Base-by-base conservation (phyloP, 2,797 vertebrate species). In the Melanotaenia trifasciata region DNA sequence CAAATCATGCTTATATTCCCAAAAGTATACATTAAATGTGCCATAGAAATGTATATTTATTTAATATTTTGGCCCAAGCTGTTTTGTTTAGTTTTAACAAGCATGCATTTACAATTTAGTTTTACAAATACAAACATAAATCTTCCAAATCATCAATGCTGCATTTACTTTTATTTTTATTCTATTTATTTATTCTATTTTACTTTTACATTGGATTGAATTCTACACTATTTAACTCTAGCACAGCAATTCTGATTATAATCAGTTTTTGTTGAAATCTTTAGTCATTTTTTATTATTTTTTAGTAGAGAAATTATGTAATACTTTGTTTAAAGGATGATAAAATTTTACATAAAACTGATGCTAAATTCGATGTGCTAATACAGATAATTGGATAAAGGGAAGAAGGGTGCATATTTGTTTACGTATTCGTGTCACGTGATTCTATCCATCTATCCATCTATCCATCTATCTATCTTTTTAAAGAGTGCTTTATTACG, bases 351-450 rank as follows among this genome's bases (percentile, higher is more conserved):
- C 10, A 38, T 38, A 4, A 38, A 36, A 47, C 7, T 1, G 18
- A 47, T 47, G 45, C 45, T 40, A 56, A 56, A 40, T 40, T 38
- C 28, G 0, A 36, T 36, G 6, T 36, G 1, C 9, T 26, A 26
- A 36, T 8, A 36, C 35, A 36, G 35, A 35, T 6, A 35, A 35
- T 8, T 36, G 35, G 5, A 45, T 4, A 8, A 24, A 59, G 3
- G 1, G 38, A 11, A 67, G 7, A 26, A 26, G 22, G 20, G 43
- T 28, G 16, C 32, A 2, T 9, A 24, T 24, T 59, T 50, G 18
- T 59, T 35, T 38, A 51, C 57, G 28, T 18, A 14, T 69, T 22
- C 47, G 18, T 35, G 58, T 59, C 16, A 69, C 56, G 58, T 20
- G 10, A 26, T 58, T n/a, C 38, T 66, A 24, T 40, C 16, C 16